These are phyloP conservation scores for Reticulitermes lucifugus DNA, from an alignment of 2,888 invertebrate genomes.

Conservation along the genomic window DNA sequence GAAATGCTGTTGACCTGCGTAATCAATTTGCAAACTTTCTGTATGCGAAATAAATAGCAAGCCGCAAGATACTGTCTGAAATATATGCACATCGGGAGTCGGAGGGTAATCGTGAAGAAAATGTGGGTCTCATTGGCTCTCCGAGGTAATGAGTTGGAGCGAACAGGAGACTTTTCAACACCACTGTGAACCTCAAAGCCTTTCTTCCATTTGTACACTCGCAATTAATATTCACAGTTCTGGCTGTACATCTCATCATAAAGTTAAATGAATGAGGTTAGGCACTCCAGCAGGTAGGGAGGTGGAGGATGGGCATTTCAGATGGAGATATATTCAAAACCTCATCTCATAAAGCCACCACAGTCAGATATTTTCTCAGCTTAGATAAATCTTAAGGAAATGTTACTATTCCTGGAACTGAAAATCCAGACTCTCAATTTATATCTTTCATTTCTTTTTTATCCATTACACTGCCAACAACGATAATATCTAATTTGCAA, in stretches of 20 bases:
- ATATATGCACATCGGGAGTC: not conserved
- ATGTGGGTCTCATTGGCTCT: not conserved
- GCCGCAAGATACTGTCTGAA: not conserved
- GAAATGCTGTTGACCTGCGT: too few species aligned
- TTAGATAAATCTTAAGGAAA: not conserved
- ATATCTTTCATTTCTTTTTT: too few species aligned
- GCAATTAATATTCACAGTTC: slow-evolving; percentile 14
- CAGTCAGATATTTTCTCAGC: not conserved
- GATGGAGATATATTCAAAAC: slow-evolving; percentile 2
- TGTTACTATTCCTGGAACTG: not conserved
- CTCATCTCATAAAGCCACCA: not conserved
- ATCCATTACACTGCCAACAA: too few species aligned
- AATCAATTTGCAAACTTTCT: too few species aligned
- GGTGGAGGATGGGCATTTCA: not conserved
- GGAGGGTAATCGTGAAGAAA: slow-evolving; percentile 3
- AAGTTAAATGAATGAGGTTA: slow-evolving; percentile 23
- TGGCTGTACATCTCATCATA: not conserved
- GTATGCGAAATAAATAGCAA: too few species aligned
- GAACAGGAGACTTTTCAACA: not conserved
- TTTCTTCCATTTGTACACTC: not conserved
- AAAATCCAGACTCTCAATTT: not conserved
- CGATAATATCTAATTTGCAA: too few species aligned
- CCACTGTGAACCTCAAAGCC: not conserved
- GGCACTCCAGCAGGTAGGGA: not conserved
- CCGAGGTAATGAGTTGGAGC: not conserved